phyloP scores from a whole-genome alignment of 2,113 vertebrate genomes.

The Bubo bubo region DNA sequence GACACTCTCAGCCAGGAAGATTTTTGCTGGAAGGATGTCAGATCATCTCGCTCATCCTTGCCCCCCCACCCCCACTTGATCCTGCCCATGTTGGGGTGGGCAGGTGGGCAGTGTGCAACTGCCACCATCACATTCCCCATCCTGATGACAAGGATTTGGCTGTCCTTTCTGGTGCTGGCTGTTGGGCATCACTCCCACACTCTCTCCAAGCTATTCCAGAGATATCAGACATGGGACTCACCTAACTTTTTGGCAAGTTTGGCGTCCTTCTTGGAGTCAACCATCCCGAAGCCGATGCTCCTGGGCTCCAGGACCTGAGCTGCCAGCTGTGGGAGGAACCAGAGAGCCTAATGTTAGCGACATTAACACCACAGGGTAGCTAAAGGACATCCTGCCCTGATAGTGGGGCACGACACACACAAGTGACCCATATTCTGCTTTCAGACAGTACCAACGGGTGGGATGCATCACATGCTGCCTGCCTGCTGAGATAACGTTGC shows the following conservation, averaged over 20 bases:
- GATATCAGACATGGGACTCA: conserved; percentile 57
- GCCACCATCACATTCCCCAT: background rate
- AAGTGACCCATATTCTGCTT: conserved; percentile 33
- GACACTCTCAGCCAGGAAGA: background rate
- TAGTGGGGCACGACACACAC: background rate
- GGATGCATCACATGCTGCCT: background rate
- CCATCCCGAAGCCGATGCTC: conserved; percentile 89
- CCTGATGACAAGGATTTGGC: background rate
- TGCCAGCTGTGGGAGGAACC: conserved; percentile 77
- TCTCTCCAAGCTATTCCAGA: background rate
- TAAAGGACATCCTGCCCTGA: background rate
- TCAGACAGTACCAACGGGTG: background rate
- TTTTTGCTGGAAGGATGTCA: background rate
- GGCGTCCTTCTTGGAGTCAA: conserved; percentile 91
- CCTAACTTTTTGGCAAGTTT: conserved; percentile 95
- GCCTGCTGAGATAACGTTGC: background rate
- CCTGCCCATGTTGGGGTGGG: background rate
- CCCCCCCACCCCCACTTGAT: accelerated
- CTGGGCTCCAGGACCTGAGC: conserved; percentile 93
- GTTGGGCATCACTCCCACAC: background rate
- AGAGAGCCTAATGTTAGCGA: background rate
- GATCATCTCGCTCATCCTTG: background rate
- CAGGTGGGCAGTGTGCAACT: background rate
- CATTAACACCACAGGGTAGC: background rate
- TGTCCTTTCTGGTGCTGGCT: background rate